Base-by-base conservation (phyloP, 2,113 vertebrate species). In the Peromyscus californicus region DNA sequence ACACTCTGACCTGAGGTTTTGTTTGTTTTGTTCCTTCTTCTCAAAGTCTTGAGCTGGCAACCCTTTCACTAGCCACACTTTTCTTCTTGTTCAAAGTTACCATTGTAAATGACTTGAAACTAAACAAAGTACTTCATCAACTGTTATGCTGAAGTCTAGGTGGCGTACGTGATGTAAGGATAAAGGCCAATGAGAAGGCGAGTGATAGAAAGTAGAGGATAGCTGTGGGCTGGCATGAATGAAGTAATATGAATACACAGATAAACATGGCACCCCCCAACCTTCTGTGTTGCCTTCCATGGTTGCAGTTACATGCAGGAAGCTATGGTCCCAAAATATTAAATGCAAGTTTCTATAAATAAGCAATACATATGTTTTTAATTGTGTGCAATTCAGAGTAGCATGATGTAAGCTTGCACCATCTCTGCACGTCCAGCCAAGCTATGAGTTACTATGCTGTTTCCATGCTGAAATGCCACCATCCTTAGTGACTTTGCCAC, bases 381-480 rank as follows among this genome's bases (percentile, higher is more conserved):
- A 36, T 78, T 83, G 24, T 33, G 13, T n/a, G 31, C 45, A 72
- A 16, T 39, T 80, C 36, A 42, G 24, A 70, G 33, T 33, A 87
- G 63, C 7, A 17, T 72, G 83, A 29, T 29, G 31, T 13, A 63
- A 36, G 63, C 75, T 65, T 54, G 65, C 4, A 51, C 31, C 19
- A 15, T 61, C 31, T 67, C 7, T 21, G 6, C 33, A 31, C 42
- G 36, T 72, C 74, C 51, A 61, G 24, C 70, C 42, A 39, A 75
- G 42, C n/a, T 51, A 65, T 69, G 54, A 88, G 0, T 63, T 19
- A 42, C 59, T 19, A 29, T 54, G 5, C 21, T 22, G 4, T 24
- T 5, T 51, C 0, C 26, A 15, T 1, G 1, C 1, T 42, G 29
- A 21, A 33, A 17, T 0, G 5, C 13, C 33, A 12, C n/a, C 12